Base-by-base conservation (phyloP, 1,140 invertebrate genomes). In the Drepana arcuata region DNA sequence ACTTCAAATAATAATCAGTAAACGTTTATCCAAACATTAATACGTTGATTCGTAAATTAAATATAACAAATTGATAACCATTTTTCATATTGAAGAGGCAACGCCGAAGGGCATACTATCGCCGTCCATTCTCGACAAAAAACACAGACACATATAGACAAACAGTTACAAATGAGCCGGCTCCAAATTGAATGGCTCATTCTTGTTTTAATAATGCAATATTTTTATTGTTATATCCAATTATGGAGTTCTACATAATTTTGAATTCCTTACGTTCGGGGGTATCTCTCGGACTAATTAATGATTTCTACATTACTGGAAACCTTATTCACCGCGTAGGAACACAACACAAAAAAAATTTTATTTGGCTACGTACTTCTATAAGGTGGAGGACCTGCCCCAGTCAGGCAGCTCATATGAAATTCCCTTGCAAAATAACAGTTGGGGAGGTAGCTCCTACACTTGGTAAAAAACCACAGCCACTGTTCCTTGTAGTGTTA, bases 141-240 rank as follows among this genome's bases (percentile, higher is more conserved):
- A n/a, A n/a, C n/a, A n/a, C n/a, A n/a, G n/a, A n/a, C n/a, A n/a
- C n/a, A n/a, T n/a, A n/a, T 61, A 56, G 54, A 65, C 56, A 66
- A 71, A 67, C 56, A 62, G 49, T 58, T 61, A 69, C 69, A 74
- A 74, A 80, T 74, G 71, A 73, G 60, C 41, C 47, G 49, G 30
- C 34, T 40, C 57, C 41, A 70, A 71, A 69, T 64, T 60, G 59
- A 66, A 66, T 55, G 55, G 46, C 53, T 48, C 64, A 49, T 64
- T 70, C 50, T 65, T 54, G 50, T 66, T 72, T 71, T 73, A 64
- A 58, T 60, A 64, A 66, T 54, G 45, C 61, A 52, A 65, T 71
- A 67, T 73, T 73, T 73, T 66, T 63, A 55, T 69, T 78, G 53
- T 75, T 67, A 64, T 54, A 69, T 65, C 72, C 72, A 77, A 77